Conservation (phyloP, 64 coral and sea anemone genomes). For the Montipora cactus region DNA sequence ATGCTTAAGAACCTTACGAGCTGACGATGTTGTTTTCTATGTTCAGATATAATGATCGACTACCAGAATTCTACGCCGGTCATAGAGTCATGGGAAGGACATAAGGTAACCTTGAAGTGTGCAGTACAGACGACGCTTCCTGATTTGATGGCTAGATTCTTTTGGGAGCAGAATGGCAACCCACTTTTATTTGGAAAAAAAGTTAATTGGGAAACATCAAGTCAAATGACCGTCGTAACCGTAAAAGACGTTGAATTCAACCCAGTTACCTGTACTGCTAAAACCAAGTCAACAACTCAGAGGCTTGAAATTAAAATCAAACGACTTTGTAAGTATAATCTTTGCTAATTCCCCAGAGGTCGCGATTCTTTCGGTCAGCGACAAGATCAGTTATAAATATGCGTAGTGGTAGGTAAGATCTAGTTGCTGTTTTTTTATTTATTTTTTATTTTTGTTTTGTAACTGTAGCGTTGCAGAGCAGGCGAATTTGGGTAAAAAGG, state of each 20-base stretch:
- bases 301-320: constrained; percentile 18
- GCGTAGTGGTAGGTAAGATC: too few species aligned
- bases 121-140: neutral
- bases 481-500: too few species aligned
- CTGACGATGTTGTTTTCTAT: neutral
- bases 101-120: constrained; percentile 1
- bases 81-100: constrained; percentile 7
- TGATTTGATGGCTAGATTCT: neutral
- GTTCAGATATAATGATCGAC: constrained; percentile 18
- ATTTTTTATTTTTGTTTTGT: too few species aligned
- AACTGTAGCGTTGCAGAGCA: too few species aligned
- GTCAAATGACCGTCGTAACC: neutral
- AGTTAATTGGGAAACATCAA: neutral
- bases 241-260: neutral
- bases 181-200: neutral
- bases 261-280: neutral
- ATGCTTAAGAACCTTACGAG: too few species aligned
- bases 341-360: neutral
- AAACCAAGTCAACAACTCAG: neutral
- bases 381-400: too few species aligned
- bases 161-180: neutral
- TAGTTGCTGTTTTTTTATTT: too few species aligned
- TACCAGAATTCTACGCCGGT: neutral
- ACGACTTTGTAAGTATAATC: constrained; percentile 10
- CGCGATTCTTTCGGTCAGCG: too few species aligned